Evolutionary conservation across 1,140 invertebrate genomes (phyloP).

Genomic region (Camponotus floridanus): DNA sequence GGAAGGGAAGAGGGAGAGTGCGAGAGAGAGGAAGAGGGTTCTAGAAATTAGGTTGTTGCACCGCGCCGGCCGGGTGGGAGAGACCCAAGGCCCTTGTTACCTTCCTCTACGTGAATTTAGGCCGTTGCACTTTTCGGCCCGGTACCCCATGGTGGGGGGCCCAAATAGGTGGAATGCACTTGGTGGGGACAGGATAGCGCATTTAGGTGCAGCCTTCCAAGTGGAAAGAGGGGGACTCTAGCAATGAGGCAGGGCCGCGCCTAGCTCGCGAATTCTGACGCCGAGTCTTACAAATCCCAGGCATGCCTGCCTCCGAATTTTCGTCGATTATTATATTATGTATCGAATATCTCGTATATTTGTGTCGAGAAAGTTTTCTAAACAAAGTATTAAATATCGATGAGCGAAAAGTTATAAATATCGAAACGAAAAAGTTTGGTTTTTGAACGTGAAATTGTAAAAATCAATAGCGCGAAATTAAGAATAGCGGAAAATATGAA

Average conservation of each 20-base stretch:
- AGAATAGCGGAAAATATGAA: neutral
- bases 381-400: neutral
- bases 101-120: conserved; percentile 85
- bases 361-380: too few relatives aligned
- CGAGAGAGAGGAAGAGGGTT: conserved; percentile 76
- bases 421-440: neutral
- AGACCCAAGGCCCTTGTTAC: conserved; percentile 85
- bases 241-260: conserved; percentile 83
- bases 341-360: too few relatives aligned
- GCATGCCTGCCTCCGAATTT: neutral
- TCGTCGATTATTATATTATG: neutral
- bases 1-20: conserved; percentile 50
- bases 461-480: neutral
- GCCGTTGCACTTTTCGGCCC: conserved; percentile 86
- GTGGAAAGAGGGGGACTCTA: conserved; percentile 80
- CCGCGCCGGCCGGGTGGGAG: conserved; percentile 80
- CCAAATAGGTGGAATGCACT: conserved; percentile 78
- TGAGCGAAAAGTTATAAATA: neutral
- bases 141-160: conserved; percentile 73
- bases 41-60: conserved; percentile 87
- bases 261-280: conserved; percentile 66
- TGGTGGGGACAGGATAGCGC: conserved; percentile 79
- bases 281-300: neutral
- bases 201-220: conserved; percentile 79
- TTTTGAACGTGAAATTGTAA: neutral